A percentile compares a stretch with the other conserved stretches of the same genome.
Evolutionary conservation across 2,797 vertebrate genomes (phyloP).

Genomic region (Manis crassicaudata): DNA sequence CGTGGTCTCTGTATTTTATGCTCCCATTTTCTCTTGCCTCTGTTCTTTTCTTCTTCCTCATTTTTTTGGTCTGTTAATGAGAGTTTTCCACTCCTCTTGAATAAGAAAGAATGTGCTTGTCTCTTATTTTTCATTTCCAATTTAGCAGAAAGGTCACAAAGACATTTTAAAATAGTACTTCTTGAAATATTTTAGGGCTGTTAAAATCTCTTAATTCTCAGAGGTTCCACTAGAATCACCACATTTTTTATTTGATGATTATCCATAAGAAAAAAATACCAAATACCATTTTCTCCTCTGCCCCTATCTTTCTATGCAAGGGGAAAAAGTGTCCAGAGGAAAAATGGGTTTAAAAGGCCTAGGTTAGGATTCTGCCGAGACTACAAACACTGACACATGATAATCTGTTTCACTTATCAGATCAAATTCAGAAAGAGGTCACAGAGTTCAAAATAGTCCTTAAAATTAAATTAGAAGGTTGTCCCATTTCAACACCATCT

Average conservation of each 20-base stretch:
- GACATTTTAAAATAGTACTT: constrained; percentile 68
- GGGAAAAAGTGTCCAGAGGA: neutral
- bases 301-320: neutral
- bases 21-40: neutral
- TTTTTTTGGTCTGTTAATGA: constrained; percentile 49
- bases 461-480: constrained; percentile 61
- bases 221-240: neutral
- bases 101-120: constrained; percentile 49
- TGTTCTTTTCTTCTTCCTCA: constrained; percentile 6
- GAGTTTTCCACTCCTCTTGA: constrained; percentile 49
- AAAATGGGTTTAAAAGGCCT: constrained; percentile 15
- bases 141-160: constrained; percentile 74
- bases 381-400: neutral
- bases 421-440: constrained; percentile 57
- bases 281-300: neutral
- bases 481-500: constrained; percentile 34
- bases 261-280: constrained; percentile 26
- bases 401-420: constrained; percentile 48
- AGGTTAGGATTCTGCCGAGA: constrained; percentile 27
- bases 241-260: constrained; percentile 48
- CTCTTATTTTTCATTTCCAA: constrained; percentile 72
- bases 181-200: constrained; percentile 58
- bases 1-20: neutral
- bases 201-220: constrained; percentile 62
- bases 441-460: constrained; percentile 65